Percentiles rank a stretch among this genome's conserved stretches.
Conservation (phyloP, 92 coral and sea anemone genomes). For the Umimayanthus chanpuru region DNA sequence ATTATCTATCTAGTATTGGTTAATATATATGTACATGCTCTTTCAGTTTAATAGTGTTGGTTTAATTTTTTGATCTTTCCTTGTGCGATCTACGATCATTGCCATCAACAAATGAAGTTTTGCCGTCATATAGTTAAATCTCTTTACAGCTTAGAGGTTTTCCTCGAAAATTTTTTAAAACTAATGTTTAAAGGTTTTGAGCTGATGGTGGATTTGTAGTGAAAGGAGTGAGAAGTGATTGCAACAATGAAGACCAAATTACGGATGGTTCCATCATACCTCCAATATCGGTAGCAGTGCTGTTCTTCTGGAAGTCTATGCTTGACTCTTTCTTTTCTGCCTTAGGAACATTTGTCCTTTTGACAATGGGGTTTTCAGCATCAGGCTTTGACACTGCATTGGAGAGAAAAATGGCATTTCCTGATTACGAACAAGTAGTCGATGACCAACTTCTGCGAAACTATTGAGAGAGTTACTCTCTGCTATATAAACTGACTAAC, state of each 20-base stretch:
- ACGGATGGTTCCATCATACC: not conserved
- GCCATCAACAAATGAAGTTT: no score
- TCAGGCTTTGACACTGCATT: slow-evolving; percentile 93
- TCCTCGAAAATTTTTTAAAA: no score
- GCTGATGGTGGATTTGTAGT: no score
- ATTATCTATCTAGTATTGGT: not conserved
- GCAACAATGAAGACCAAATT: not conserved
- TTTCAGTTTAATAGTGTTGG: no score
- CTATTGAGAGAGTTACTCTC: not conserved
- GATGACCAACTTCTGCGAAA: not conserved
- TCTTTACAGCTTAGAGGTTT: no score
- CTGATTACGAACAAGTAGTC: not conserved
- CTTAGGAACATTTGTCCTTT: slow-evolving; percentile 80
- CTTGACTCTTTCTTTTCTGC: slow-evolving; percentile 77
- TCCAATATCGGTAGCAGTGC: slow-evolving; percentile 36
- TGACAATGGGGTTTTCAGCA: slow-evolving; percentile 94
- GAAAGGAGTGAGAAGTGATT: not conserved
- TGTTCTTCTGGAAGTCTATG: slow-evolving; percentile 73
- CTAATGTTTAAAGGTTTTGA: no score
- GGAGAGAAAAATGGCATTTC: not conserved
- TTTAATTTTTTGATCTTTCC: no score
- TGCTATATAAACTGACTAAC: no score
- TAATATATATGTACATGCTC: no score
- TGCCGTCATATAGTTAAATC: no score
- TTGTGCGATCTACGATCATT: no score